Evolutionary conservation across 2,113 vertebrate species (phyloP).

Genomic region (Procavia capensis): DNA sequence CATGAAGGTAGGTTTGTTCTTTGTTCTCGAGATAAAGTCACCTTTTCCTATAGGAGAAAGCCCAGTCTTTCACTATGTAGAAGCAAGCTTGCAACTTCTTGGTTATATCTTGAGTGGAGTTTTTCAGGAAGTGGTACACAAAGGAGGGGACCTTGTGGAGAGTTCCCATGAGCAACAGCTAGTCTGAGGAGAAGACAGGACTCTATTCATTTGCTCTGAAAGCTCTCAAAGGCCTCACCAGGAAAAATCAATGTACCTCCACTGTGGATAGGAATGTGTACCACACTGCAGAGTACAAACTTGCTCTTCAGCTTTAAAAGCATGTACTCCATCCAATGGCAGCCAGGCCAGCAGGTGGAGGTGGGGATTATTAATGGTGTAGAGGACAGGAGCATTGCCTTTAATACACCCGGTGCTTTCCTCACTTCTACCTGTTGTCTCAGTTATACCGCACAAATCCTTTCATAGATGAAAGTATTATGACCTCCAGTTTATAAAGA

Average conservation of each 20-base stretch:
- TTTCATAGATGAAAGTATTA: not conserved
- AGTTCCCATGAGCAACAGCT: not conserved
- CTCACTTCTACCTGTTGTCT: not conserved
- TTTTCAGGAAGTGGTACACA: not conserved
- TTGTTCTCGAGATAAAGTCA: not conserved
- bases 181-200: not conserved
- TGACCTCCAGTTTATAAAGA: not conserved
- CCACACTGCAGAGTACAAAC: not conserved
- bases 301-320: not conserved
- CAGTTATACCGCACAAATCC: not conserved
- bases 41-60: not conserved
- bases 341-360: no score
- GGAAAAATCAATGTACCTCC: not conserved
- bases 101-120: no score
- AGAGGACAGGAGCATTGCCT: not conserved
- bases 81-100: not conserved
- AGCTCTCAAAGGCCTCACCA: not conserved
- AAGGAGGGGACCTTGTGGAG: rapidly evolving
- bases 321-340: not conserved
- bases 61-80: not conserved
- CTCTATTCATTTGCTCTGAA: not conserved
- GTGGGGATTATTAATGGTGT: rapidly evolving
- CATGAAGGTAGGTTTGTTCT: not conserved
- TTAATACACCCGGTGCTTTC: not conserved
- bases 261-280: not conserved